Percentiles rank a stretch among this genome's conserved stretches.
Conservation (phyloP, 2,888 invertebrate genomes). For the Campopleginae sp. region DNA sequence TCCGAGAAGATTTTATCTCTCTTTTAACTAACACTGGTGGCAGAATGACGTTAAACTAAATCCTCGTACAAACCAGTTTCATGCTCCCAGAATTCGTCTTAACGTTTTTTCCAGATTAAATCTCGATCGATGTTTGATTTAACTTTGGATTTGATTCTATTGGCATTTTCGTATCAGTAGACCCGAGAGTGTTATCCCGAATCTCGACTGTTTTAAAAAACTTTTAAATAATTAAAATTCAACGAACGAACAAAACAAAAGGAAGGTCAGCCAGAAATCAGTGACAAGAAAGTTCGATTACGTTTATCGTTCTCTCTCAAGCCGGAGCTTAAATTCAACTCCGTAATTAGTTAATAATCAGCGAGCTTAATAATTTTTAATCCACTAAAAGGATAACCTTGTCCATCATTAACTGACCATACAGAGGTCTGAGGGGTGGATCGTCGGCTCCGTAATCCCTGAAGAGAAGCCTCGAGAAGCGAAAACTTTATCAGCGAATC, state of each 20-base stretch:
- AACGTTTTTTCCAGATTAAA: not conserved
- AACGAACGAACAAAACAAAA: not conserved
- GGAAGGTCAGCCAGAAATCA: not conserved
- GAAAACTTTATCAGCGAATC: conserved; percentile 29
- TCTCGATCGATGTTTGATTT: conserved; percentile 12
- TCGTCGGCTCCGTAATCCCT: not conserved
- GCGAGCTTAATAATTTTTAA: not conserved
- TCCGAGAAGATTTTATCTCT: conserved; percentile 31
- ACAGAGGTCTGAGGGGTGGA: not conserved
- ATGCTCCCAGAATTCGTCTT: conserved; percentile 6
- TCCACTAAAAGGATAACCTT: conserved; percentile 11
- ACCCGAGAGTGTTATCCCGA: not conserved
- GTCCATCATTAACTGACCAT: conserved; percentile 19
- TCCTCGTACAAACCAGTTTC: conserved; percentile 13
- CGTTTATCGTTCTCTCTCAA: not conserved
- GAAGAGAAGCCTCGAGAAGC: not conserved
- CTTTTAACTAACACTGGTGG: conserved; percentile 16
- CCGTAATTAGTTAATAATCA: not conserved
- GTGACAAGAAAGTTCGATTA: not conserved
- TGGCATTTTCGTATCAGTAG: not conserved
- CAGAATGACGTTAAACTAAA: conserved; percentile 13
- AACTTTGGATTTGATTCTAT: not conserved
- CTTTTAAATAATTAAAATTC: not conserved
- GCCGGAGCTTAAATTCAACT: not conserved
- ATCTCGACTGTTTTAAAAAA: not conserved